phyloP scores from a whole-genome alignment of 1,140 invertebrate genomes.

The Calliopsis andreniformis region DNA sequence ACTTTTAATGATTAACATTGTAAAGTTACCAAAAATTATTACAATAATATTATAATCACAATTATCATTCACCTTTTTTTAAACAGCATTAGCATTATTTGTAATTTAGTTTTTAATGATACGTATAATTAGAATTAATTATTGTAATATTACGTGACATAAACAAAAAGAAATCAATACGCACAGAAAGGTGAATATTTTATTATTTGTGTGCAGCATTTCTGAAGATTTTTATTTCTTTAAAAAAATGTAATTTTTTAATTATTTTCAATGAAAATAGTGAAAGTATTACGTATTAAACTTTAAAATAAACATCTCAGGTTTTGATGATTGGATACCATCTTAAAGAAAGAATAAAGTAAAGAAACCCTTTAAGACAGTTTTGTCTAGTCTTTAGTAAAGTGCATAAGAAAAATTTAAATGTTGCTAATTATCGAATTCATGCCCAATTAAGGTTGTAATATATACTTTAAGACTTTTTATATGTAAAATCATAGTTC shows the following conservation, averaged over 20 bases:
- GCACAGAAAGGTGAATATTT: slow-evolving; percentile 27
- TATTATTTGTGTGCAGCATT: slow-evolving; percentile 1
- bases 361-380: slow-evolving; percentile 39
- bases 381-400: slow-evolving; percentile 51
- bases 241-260: slow-evolving; percentile 14
- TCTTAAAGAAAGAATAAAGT: background rate
- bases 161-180: slow-evolving; percentile 20
- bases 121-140: slow-evolving; percentile 8
- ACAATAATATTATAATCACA: slow-evolving; percentile 35
- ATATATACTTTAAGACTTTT: slow-evolving; percentile 67
- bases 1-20: slow-evolving; percentile 57
- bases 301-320: slow-evolving; percentile 49
- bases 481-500: slow-evolving; percentile 64
- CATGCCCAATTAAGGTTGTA: slow-evolving; percentile 60
- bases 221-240: background rate
- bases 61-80: slow-evolving; percentile 46
- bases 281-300: slow-evolving; percentile 34
- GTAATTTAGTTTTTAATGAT: slow-evolving; percentile 25
- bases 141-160: slow-evolving; percentile 13
- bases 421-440: slow-evolving; percentile 54
- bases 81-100: slow-evolving; percentile 23
- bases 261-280: slow-evolving; percentile 27
- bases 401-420: slow-evolving; percentile 49
- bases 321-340: slow-evolving; percentile 45
- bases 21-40: slow-evolving; percentile 44